These are phyloP conservation scores for Gadopsis bispinosus DNA, from an alignment of 2,797 vertebrate species.

Conservation along the genomic window DNA sequence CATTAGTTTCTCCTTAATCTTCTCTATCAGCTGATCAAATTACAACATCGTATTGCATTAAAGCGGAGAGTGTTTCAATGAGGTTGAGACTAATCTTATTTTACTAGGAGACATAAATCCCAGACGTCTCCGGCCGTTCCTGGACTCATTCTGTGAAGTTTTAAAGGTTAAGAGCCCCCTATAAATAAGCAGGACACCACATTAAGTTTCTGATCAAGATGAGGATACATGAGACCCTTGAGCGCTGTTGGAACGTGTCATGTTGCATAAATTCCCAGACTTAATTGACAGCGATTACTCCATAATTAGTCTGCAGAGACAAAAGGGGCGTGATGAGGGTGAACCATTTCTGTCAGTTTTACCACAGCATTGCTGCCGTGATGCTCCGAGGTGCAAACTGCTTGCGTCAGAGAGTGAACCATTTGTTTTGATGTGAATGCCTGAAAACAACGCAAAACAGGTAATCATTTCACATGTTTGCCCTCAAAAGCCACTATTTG, in stretches of 20 bases:
- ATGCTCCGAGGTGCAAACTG: constrained; percentile 51
- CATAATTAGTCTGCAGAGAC: constrained; percentile 77
- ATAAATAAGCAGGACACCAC: constrained; percentile 75
- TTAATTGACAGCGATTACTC: constrained; percentile 78
- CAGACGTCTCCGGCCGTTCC: constrained; percentile 51
- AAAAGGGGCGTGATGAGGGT: constrained; percentile 65
- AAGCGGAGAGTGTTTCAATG: constrained; percentile 44
- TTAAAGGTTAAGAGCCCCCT: constrained; percentile 74
- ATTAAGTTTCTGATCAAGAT: constrained; percentile 74
- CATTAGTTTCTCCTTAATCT: constrained; percentile 56
- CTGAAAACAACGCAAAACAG: constrained; percentile 25
- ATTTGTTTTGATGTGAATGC: constrained; percentile 28
- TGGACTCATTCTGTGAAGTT: constrained; percentile 64
- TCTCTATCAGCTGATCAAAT: constrained; percentile 63
- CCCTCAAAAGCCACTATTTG: background rate
- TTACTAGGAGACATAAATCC: constrained; percentile 74
- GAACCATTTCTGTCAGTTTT: constrained; percentile 73
- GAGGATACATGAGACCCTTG: constrained; percentile 62
- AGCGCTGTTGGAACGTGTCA: constrained; percentile 70
- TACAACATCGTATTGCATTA: constrained; percentile 51
- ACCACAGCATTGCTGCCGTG: constrained; percentile 16
- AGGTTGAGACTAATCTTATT: constrained; percentile 71
- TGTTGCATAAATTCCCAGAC: constrained; percentile 71
- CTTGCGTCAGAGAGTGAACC: constrained; percentile 51
- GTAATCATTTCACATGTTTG: background rate